Percentiles rank a stretch among this genome's conserved stretches.
These are phyloP conservation scores for Hapalemur alaotrensis DNA, from an alignment of 2,797 vertebrate species.

Conservation along the genomic window DNA sequence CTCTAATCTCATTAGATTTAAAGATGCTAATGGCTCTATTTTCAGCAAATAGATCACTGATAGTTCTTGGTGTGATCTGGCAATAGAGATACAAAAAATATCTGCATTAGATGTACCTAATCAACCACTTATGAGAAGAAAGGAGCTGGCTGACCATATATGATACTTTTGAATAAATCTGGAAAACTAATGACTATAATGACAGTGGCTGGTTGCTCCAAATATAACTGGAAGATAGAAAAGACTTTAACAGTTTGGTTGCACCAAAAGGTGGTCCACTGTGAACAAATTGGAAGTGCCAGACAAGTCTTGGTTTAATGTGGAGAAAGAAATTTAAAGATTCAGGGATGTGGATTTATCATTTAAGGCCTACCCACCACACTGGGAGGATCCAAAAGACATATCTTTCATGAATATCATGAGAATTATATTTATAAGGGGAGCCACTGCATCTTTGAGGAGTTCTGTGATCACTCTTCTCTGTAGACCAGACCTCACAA, in stretches of 20 bases:
- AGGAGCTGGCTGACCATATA: neutral
- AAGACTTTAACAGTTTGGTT: neutral
- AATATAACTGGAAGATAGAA: neutral
- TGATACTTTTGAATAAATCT: neutral
- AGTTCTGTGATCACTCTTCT: neutral
- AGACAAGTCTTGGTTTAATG: neutral
- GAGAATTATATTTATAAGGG: neutral
- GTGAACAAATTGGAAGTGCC: neutral
- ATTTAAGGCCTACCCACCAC: neutral
- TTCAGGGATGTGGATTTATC: neutral
- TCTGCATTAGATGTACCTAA: neutral
- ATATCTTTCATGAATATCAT: neutral
- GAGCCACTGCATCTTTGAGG: neutral
- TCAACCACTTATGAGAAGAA: neutral
- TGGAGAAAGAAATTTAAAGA: neutral
- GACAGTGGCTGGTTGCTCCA: neutral
- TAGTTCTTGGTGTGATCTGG: neutral
- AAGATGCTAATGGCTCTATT: neutral
- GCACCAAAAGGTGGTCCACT: neutral
- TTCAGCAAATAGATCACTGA: neutral
- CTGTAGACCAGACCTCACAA: neutral
- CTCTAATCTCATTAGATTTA: neutral
- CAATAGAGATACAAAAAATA: neutral
- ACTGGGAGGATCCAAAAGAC: neutral
- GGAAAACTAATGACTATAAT: neutral